These are phyloP conservation scores for Matsumyia berberina DNA, from an alignment of 2,888 invertebrate species.

Conservation along the genomic window DNA sequence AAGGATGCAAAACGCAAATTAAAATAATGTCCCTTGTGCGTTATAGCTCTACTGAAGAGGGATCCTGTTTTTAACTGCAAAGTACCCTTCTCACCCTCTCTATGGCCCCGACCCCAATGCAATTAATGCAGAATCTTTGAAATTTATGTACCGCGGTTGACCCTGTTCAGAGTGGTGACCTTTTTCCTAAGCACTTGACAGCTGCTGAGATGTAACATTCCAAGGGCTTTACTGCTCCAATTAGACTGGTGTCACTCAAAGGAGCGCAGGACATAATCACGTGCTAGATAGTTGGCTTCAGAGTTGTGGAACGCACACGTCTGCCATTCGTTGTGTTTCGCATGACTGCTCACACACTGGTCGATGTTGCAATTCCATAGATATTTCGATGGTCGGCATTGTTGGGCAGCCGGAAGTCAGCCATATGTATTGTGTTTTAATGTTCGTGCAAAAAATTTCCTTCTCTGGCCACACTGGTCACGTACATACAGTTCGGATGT, in stretches of 20 bases:
- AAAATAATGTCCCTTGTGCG: constrained; percentile 39
- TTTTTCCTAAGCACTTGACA: constrained; percentile 15
- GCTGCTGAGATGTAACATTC: neutral
- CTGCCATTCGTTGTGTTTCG: constrained; percentile 9
- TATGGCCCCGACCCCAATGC: too few relatives aligned
- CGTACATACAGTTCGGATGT: constrained; percentile 36
- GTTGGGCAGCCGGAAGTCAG: neutral
- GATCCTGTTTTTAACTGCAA: constrained; percentile 38
- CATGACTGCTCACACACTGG: constrained; percentile 31
- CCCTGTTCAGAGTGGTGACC: neutral
- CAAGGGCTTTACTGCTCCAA: constrained; percentile 9
- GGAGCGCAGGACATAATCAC: constrained; percentile 29
- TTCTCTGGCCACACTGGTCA: constrained; percentile 48
- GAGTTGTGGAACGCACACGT: constrained; percentile 41
- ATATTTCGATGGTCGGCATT: neutral
- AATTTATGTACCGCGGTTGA: constrained; percentile 23
- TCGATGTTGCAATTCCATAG: constrained; percentile 2
- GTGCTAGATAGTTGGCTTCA: neutral
- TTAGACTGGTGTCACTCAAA: constrained; percentile 34
- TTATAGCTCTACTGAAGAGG: constrained; percentile 20
- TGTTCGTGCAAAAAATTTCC: constrained; percentile 6
- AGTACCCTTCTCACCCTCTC: neutral
- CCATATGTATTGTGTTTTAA: constrained; percentile 2
- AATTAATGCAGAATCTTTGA: constrained; percentile 5
- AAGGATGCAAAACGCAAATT: constrained; percentile 16